Evolutionary conservation across 2,797 vertebrate genomes (phyloP), one percentile per base, ranked within the genome.

Genomic region (Channa striata): DNA sequence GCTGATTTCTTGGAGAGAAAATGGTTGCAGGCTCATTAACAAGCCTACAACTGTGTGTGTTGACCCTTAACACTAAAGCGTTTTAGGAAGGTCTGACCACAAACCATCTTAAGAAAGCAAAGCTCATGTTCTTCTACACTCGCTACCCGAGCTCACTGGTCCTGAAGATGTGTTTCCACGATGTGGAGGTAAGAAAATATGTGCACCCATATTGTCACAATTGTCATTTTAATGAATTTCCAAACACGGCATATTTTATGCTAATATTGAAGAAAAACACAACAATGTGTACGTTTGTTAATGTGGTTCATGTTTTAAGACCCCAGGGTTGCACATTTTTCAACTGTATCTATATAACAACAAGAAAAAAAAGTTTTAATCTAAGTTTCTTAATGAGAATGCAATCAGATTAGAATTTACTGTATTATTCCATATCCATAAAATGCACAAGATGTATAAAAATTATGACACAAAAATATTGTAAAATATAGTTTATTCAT

Each of bases 121-220:
- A 98, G 79, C 89, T 97, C 30, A 95, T 98, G 95, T 97, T 98
- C 87, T 97, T 98, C 91, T 97, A 95, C 89, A 95, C 95, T 1
- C 95, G 96, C 59, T 98, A 98, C 57, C 96, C 96, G 7, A 97
- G 95, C 86, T 97, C 96, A 17, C 87, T 81, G 78, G 92, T 96
- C 19, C 90, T 98, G 88, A 97, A 95, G 90, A 93, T 88, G 58
- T 96, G 95, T 75, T 98, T 97, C 87, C 90, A 94, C 0, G 96
- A 98, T 0, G 95, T 98, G 60, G 95, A 96, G 96, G 96, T 97
- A 90, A 94, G 83, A 53, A 48, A 57, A n/a, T 4, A 20, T 1
- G 11, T 56, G 5, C 3, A 14, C 9, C 6, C 48, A 16, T 13
- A 34, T 11, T 39, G 25, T 46, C 1, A 52, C 3, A 12, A 46